Evolutionary conservation across 1,140 invertebrate genomes (phyloP), one percentile per base, ranked within the genome.

Genomic region (Pachypsylla venusta): DNA sequence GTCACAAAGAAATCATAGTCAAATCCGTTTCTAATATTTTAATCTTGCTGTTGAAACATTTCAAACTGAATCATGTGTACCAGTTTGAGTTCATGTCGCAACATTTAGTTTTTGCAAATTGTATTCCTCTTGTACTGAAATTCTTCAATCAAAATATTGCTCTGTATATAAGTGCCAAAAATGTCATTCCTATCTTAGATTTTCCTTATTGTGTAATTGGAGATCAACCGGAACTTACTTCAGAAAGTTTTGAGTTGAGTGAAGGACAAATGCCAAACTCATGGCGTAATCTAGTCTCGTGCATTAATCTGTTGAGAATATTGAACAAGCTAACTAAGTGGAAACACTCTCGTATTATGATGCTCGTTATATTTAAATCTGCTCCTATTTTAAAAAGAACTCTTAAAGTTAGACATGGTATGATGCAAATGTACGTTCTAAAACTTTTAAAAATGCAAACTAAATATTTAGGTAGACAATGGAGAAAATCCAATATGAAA

Each of bases 21-120:
- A 99, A 99, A 77, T 88, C 94, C 12, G 89, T 98, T 0, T 97
- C 94, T 35, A 93, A 87, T 2, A 91, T 98, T 60, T 76, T 99
- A 42, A 71, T 99, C 54, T 73, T 99, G 10, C 76, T 99, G 30
- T 74, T 99, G 48, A 99, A 99, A 73, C 95, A 98, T 75, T 94
- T 99, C 64, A 98, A 99, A 76, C 76, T 98, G n/a, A 99, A 98
- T 76, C 96, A 99, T 72, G 79, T 98, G 13, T 99, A 98, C 73
- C 92, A 98, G 74, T 99, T 98, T 77, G 97, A 99, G 74, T 98
- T 96, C 69, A 94, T 98, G 83, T 93, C 92, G 1, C 95, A 99
- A 72, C 95, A 99, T 75, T 76, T 99, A 56, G 94, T 99, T 13
- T 98, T 99, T 79, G 95, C 96, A 58, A 99, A 99, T 73, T 99